phyloP scores from a whole-genome alignment of 2,888 invertebrate species.

The Leptura quadrifasciata region DNA sequence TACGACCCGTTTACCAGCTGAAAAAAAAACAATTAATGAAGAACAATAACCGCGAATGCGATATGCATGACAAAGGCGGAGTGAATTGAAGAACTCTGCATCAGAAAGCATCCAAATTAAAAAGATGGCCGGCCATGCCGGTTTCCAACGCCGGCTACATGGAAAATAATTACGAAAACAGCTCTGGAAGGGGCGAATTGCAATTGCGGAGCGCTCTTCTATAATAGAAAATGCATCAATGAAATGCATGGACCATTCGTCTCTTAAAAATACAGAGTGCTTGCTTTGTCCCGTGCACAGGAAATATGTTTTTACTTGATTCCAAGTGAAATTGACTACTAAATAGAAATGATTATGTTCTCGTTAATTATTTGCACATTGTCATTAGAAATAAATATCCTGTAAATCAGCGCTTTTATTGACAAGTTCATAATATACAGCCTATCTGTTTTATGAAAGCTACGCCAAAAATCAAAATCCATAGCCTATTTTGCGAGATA shows the following conservation, averaged over 20 bases:
- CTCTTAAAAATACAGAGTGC: slow-evolving; percentile 24
- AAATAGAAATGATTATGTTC: too few relatives aligned
- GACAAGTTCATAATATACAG: too few relatives aligned
- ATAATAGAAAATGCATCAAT: slow-evolving; percentile 51
- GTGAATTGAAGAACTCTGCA: slow-evolving; percentile 64
- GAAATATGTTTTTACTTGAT: not conserved
- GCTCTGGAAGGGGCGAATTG: slow-evolving; percentile 48
- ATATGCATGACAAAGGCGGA: slow-evolving; percentile 68
- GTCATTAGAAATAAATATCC: too few relatives aligned
- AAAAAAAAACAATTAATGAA: slow-evolving; percentile 64
- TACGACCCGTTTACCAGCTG: slow-evolving; percentile 43
- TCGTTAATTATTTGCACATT: too few relatives aligned
- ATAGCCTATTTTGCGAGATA: too few relatives aligned
- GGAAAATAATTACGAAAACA: slow-evolving; percentile 61
- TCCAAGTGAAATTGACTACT: not conserved
- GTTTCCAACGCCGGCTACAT: slow-evolving; percentile 52
- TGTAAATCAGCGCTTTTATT: too few relatives aligned
- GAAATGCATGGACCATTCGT: slow-evolving; percentile 3
- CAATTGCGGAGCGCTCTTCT: slow-evolving; percentile 34
- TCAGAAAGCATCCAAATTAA: slow-evolving; percentile 68
- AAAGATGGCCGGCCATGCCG: slow-evolving; percentile 65
- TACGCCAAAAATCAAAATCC: too few relatives aligned
- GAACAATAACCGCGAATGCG: slow-evolving; percentile 66
- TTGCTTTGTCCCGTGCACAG: not conserved
- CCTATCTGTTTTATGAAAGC: too few relatives aligned